Base-by-base conservation (phyloP, 2,113 vertebrate genomes). In the Pomatorhinus ruficollis region DNA sequence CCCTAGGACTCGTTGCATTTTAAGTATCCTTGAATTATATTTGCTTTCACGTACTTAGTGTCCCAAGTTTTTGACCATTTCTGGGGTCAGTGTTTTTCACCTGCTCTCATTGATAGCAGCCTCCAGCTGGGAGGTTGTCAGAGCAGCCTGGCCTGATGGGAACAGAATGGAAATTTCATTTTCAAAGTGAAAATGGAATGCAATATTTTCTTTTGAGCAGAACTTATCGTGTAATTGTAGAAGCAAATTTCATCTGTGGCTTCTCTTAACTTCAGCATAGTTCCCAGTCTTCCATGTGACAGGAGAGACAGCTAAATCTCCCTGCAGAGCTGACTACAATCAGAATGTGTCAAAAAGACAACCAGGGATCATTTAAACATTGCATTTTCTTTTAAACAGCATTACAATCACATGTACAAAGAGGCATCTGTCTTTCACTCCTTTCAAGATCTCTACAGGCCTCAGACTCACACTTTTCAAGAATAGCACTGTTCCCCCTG, bases 321-420 rank as follows among this genome's bases (percentile, higher is more conserved):
- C 72, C 76, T 65, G 28, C 71, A 91, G 89, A 95, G 69, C 33
- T 53, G 80, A 19, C 74, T 95, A 61, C 35, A 80, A 83, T 96
- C 80, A 92, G 94, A 95, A 87, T 78, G 71, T 75, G 70, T 87
- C 87, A 92, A 90, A 93, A 87, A 77, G 52, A 95, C 6, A 7
- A 66, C 56, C 59, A 74, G 75, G 82, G 57, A 94, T 75, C 18
- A 7, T 65, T 95, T 95, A 96, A 97, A 90, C 60, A 47, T 54
- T 69, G 33, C 54, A 78, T 83, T 93, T 87, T 69, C 93, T 74
- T 95, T 85, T 92, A 87, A 95, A 90, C 12, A 75, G 53, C 53
- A 82, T 94, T 95, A 54, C 33, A 69, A 6, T 70, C 53, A 69
- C 84, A 77, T 15, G 39, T 90, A 70, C 19, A 77, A 71, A 71